These are phyloP conservation scores for Macrophya annulata DNA, from an alignment of 2,888 invertebrate genomes.

Conservation along the genomic window DNA sequence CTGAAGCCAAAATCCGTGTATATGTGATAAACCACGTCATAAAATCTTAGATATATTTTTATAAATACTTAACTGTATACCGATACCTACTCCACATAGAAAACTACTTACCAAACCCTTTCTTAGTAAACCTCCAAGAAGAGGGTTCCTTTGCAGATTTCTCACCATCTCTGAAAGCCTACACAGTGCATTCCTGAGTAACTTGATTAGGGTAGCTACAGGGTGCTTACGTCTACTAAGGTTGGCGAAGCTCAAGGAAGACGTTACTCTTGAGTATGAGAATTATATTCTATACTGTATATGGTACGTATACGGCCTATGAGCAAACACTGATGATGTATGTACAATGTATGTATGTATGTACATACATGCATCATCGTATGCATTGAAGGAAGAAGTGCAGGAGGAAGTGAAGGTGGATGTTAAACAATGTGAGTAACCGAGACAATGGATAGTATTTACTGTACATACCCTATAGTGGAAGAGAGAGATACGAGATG, in stretches of 20 bases:
- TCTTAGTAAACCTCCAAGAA: too few species aligned
- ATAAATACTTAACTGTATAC: not conserved
- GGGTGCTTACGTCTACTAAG: not conserved
- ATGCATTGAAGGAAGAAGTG: not conserved
- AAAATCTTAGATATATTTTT: too few species aligned
- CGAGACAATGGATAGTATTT: slow-evolving; percentile 1
- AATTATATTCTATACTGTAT: not conserved
- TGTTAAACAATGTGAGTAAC: not conserved
- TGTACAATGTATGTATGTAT: too few species aligned
- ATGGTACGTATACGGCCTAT: too few species aligned
- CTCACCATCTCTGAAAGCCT: slow-evolving; percentile 22
- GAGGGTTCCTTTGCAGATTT: not conserved
- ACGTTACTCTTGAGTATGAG: not conserved
- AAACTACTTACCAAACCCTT: not conserved
- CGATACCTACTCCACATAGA: not conserved
- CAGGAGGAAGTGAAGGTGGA: not conserved
- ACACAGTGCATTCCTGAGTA: slow-evolving; percentile 14
- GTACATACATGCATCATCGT: not conserved
- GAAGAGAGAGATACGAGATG: slow-evolving; percentile 9
- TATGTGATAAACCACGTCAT: too few species aligned
- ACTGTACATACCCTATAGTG: not conserved
- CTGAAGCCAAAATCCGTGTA: too few species aligned
- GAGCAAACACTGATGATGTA: not conserved
- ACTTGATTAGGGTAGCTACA: slow-evolving; percentile 30
- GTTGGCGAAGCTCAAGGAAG: slow-evolving; percentile 6